These are phyloP conservation scores for Drosophila crucigera DNA, from an alignment of 2,888 invertebrate genomes.

Conservation along the genomic window DNA sequence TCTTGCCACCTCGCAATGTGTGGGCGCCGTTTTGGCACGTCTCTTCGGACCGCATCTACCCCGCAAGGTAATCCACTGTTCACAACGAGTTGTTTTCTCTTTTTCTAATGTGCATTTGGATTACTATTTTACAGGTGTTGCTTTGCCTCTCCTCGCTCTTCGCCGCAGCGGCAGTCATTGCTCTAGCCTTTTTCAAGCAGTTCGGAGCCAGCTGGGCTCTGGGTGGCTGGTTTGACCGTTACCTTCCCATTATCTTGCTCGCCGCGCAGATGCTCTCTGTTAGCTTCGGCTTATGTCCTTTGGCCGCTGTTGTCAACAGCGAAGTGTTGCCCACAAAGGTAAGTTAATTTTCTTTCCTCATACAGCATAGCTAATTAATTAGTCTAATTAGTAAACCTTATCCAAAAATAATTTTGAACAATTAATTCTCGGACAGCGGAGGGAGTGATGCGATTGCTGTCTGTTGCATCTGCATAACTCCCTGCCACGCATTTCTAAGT, in stretches of 20 bases:
- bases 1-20: conserved; percentile 70
- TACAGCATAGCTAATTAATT: not conserved
- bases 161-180: conserved; percentile 64
- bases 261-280: conserved; percentile 69
- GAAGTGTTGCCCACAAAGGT: conserved; percentile 82
- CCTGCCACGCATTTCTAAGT: not conserved
- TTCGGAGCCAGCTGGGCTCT: conserved; percentile 48
- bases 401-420: not conserved
- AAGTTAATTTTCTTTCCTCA: conserved; percentile 1
- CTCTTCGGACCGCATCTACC: conserved; percentile 67
- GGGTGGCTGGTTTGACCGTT: conserved; percentile 34
- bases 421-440: not conserved
- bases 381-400: not conserved
- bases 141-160: conserved; percentile 70
- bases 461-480: not conserved
- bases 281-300: conserved; percentile 78
- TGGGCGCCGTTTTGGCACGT: conserved; percentile 69
- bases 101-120: not conserved
- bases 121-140: conserved; percentile 59
- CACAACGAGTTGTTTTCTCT: not conserved
- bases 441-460: not conserved
- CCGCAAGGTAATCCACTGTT: conserved; percentile 66
- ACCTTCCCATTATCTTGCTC: conserved; percentile 69
- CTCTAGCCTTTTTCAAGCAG: conserved; percentile 57
- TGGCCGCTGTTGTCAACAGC: conserved; percentile 75